Percentiles rank a stretch among this genome's conserved stretches.
Evolutionary conservation across 2,888 invertebrate genomes (phyloP).

Genomic region (Trypoxylon attenuatum): DNA sequence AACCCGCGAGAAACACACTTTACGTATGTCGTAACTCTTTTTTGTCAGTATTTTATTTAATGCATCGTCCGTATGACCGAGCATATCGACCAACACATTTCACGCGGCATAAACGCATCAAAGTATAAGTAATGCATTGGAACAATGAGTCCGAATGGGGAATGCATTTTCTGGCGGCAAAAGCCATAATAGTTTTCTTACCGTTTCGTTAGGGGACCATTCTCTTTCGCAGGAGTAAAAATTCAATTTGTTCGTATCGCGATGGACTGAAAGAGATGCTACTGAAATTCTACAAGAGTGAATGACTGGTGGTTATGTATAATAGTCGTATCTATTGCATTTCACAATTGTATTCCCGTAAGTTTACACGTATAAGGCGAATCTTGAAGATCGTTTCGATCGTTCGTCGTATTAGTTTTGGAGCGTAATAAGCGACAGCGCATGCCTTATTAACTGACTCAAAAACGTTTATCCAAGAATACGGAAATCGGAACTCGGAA

Average conservation of each 20-base stretch:
- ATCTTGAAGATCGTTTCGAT: slow-evolving; percentile 14
- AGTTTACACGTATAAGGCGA: slow-evolving; percentile 4
- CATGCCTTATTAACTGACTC: too few species aligned
- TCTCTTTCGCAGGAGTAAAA: slow-evolving; percentile 34
- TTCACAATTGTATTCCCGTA: slow-evolving; percentile 10
- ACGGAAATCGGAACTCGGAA: too few species aligned
- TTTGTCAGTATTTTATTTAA: slow-evolving; percentile 59
- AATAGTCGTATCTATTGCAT: slow-evolving; percentile 15
- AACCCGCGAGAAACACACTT: slow-evolving; percentile 26
- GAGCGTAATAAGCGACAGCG: slow-evolving; percentile 12
- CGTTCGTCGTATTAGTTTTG: slow-evolving; percentile 23
- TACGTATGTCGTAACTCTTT: slow-evolving; percentile 47
- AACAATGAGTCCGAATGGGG: too few species aligned
- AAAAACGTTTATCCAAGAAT: too few species aligned
- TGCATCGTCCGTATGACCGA: slow-evolving; percentile 38
- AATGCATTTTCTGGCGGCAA: too few species aligned
- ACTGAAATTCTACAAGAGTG: slow-evolving; percentile 14
- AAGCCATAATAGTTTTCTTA: slow-evolving; percentile 27
- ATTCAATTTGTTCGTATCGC: too few species aligned
- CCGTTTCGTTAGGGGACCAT: slow-evolving; percentile 49
- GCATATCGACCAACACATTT: slow-evolving; percentile 32
- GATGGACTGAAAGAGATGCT: slow-evolving; percentile 9
- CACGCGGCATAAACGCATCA: slow-evolving; percentile 9
- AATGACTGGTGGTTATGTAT: slow-evolving; percentile 6
- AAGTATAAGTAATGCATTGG: too few species aligned